Percentiles rank a stretch among this genome's conserved stretches.
These are phyloP conservation scores for Pteropus rufus DNA, from an alignment of 2,797 vertebrate species.

Conservation along the genomic window DNA sequence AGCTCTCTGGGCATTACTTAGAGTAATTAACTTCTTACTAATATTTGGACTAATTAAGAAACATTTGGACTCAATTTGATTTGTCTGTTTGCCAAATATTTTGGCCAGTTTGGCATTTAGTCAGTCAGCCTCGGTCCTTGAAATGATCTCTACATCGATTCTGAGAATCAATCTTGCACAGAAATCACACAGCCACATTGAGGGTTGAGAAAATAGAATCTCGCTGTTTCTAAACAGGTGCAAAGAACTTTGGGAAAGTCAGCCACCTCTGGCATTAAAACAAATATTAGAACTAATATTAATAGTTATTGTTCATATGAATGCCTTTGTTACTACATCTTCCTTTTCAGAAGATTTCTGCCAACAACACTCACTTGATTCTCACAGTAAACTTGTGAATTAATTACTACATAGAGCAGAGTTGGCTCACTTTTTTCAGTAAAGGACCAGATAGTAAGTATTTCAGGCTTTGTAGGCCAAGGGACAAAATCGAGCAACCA, in stretches of 20 bases:
- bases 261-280: not conserved
- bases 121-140: not conserved
- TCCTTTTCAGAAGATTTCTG: not conserved
- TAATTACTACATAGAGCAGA: not conserved
- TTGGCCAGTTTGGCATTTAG: not conserved
- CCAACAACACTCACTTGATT: not conserved
- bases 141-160: not conserved
- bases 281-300: not conserved
- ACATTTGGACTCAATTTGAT: conserved; percentile 13
- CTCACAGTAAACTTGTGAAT: not conserved
- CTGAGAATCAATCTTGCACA: not conserved
- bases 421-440: not conserved
- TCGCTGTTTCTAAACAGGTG: not conserved
- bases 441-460: not conserved
- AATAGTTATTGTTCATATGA: not conserved
- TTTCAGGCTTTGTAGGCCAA: not conserved
- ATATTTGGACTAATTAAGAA: conserved; percentile 49
- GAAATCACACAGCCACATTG: not conserved
- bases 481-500: not conserved
- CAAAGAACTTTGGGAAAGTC: not conserved
- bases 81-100: conserved; percentile 28
- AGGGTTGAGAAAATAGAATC: not conserved
- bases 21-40: conserved; percentile 45
- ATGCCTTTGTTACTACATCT: not conserved
- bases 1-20: not conserved